These are phyloP conservation scores for Philereme transversata DNA, from an alignment of 2,888 invertebrate genomes.

Conservation along the genomic window DNA sequence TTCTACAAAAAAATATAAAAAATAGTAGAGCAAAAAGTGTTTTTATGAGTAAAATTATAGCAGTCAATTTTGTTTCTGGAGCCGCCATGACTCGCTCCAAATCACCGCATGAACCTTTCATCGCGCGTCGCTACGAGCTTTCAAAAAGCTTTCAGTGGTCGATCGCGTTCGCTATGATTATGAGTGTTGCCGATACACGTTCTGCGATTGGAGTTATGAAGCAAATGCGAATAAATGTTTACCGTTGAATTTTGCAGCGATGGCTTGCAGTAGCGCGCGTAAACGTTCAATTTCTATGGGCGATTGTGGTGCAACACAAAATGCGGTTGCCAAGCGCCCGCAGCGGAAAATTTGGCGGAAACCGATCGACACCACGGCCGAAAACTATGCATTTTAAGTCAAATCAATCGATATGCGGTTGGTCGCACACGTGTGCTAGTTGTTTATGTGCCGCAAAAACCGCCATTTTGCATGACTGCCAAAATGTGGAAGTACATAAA, in stretches of 20 bases:
- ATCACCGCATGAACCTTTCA: slow-evolving; percentile 74
- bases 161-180: slow-evolving; percentile 71
- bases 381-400: slow-evolving; percentile 79
- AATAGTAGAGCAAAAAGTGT: slow-evolving; percentile 18
- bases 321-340: slow-evolving; percentile 74
- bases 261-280: slow-evolving; percentile 47
- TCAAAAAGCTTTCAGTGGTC: slow-evolving; percentile 80
- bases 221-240: slow-evolving; percentile 48
- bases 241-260: slow-evolving; percentile 41
- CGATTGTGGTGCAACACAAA: slow-evolving; percentile 60
- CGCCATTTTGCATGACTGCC: slow-evolving; percentile 77
- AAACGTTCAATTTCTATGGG: slow-evolving; percentile 59
- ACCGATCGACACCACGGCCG: slow-evolving; percentile 71
- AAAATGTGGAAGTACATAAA: slow-evolving; percentile 66
- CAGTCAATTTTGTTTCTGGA: slow-evolving; percentile 54
- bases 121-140: slow-evolving; percentile 72
- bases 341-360: slow-evolving; percentile 75
- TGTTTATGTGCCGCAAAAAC: slow-evolving; percentile 81
- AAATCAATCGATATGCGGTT: slow-evolving; percentile 78
- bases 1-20: slow-evolving; percentile 8
- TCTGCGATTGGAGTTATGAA: slow-evolving; percentile 56
- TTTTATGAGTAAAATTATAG: slow-evolving; percentile 32
- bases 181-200: slow-evolving; percentile 65
- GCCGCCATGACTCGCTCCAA: slow-evolving; percentile 63
- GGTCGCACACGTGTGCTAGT: slow-evolving; percentile 71